Evolutionary conservation across 1,140 invertebrate species (phyloP), one percentile per base, ranked within the genome.

Genomic region (Lepidotrigona ventralis): DNA sequence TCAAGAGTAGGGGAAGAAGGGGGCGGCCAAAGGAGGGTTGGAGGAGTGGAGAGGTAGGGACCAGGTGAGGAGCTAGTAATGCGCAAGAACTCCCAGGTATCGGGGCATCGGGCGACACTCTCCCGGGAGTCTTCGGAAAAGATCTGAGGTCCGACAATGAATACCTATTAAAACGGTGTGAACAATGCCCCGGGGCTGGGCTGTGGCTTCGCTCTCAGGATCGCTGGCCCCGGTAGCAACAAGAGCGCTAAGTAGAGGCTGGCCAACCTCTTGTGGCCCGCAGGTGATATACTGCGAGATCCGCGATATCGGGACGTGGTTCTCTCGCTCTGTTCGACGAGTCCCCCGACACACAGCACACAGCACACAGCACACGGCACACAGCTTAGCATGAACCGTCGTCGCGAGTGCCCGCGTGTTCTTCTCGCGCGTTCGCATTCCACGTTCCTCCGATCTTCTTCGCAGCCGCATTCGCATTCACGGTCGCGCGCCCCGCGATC

Each of bases 121-220:
- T 60, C 76, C 70, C 77, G 81, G 83, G 79, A 86, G 81, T 84
- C 84, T 82, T 84, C 82, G 84, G 87, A 79, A 88, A 87, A 91
- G 90, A 92, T 90, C 86, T 79, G 72, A 88, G 86, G 39, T 76
- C 83, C 85, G 91, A 93, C 89, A 92, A 91, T 92, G 89, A 92
- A 92, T 92, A 93, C 91, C 92, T 92, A 93, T 93, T 94, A 94
- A 92, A 93, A 90, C 87, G 89, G 91, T 90, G 92, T 91, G 91
- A 94, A 93, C 93, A 93, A 94, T 93, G 91, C 91, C 76, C 39
- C 81, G 77, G 71, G 71, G 82, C 74, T 73, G 66, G 84, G 74
- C 84, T 64, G 73, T 81, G 83, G 80, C 21, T 68, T 63, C 79
- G 72, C 60, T 69, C 81, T 82, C 86, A 81, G 80, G 86, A 88